These are phyloP conservation scores for Heterodera filipjevi DNA, from an alignment of 2,888 invertebrate genomes.

Conservation along the genomic window DNA sequence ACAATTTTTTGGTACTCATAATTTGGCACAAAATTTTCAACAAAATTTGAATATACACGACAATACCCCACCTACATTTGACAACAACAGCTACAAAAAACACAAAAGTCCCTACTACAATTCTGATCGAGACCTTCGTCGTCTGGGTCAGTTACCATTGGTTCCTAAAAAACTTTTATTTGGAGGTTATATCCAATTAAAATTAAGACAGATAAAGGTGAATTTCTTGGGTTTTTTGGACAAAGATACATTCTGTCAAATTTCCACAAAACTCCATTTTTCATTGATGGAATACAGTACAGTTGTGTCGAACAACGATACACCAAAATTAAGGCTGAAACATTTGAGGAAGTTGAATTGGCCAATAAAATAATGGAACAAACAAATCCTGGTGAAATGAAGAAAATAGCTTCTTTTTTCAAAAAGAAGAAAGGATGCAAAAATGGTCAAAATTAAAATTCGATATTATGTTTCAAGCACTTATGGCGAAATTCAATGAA, in stretches of 20 bases:
- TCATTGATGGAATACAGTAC: background rate
- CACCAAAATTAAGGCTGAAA: background rate
- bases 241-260: background rate
- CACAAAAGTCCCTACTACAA: too few species aligned
- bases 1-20: too few species aligned
- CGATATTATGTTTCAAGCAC: background rate
- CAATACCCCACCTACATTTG: too few species aligned
- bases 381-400: background rate
- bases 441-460: background rate
- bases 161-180: too few species aligned
- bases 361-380: background rate
- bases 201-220: background rate
- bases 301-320: background rate
- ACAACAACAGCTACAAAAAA: too few species aligned
- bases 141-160: too few species aligned
- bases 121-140: too few species aligned
- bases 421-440: background rate
- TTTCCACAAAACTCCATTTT: background rate
- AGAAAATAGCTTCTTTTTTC: background rate
- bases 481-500: background rate
- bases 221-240: background rate
- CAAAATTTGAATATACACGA: too few species aligned
- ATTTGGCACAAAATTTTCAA: too few species aligned
- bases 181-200: background rate
- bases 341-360: background rate